Evolutionary conservation across 2,797 vertebrate species (phyloP), one percentile per base, ranked within the genome.

Genomic region (Graptemys geographica): DNA sequence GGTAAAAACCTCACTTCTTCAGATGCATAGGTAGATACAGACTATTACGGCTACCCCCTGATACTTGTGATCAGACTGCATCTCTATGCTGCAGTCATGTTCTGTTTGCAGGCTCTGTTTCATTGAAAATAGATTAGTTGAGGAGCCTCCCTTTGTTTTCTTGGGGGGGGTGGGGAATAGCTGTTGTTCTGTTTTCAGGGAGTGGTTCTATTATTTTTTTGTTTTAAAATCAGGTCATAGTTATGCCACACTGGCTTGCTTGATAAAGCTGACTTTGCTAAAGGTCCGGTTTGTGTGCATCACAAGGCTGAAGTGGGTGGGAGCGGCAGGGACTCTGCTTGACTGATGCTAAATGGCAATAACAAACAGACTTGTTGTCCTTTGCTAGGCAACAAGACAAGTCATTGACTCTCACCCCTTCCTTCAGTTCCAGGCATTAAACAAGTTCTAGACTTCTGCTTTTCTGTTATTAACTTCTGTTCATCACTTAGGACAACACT

Each of bases 351-450:
- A 8, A 16, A 78, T 76, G 83, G 11, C 57, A 69, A 0, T 62
- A 41, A 28, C 78, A 78, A 79, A 3, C 53, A 59, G 33, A 37
- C 78, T 53, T 95, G 83, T 94, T 49, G 37, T 92, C 82, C 57
- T 44, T 80, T 49, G 57, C 56, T 15, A 78, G 82, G 84, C 92
- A 94, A 49, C 81, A 87, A 86, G 47, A 21, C 55, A 95, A 69
- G 51, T 90, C 87, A 81, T 86, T 9, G 82, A 90, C 81, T 96
- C 82, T 69, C 47, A 86, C 85, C 59, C 91, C 82, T 41, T 81
- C 76, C 84, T 94, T 93, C 51, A 78, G 49, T 88, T 93, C 84
- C 88, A 95, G 94, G 87, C 56, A 86, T 94, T 89, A 97, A 96
- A 91, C 79, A 94, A 88, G 44, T 57, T 89, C 78, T 37, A 33